Base-by-base conservation (phyloP, 2,797 vertebrate species). In the Galago senegalensis region DNA sequence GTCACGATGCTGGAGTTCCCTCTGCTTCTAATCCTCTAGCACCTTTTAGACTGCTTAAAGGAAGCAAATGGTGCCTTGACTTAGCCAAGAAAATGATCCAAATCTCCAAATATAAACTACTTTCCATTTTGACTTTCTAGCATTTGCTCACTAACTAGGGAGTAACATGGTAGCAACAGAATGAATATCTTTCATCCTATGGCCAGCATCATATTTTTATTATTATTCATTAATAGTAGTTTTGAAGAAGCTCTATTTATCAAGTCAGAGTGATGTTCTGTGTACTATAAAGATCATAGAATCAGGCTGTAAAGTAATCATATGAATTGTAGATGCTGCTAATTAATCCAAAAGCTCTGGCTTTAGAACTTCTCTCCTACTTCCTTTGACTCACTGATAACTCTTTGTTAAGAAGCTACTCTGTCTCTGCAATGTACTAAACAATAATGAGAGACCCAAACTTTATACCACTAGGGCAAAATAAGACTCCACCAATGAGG, bases 21-120 rank as follows among this genome's bases (percentile, higher is more conserved):
- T 95, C 60, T 43, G 25, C 16, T 75, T 89, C 5, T 40, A 93
- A 77, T 92, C 56, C 37, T 85, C 79, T 83, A 67, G 76, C 21
- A 75, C 11, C 29, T 58, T 69, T 89, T 84, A 76, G 17, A 56
- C 12, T 70, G 18, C 29, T 69, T 87, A 87, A 65, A 92, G 56
- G 56, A 94, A 97, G 49, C 17, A 93, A 93, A 85, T 40, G 17
- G 5, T 82, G 27, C 86, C 34, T 82, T 89, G 61, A 93, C 3
- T 93, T 83, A 60, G 29, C 31, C 58, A 94, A 40, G 85, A 93
- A 95, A 93, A 73, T 87, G 27, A 91, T 72, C 58, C n/a, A 84
- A 70, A 60, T 89, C 40, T 84, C 61, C 56, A 93, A 43, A 91
- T n/a, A 60, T 83, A 91, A 96, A 60, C 67, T 82, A 69, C 23